Percentiles rank a stretch among this genome's conserved stretches.
These are phyloP conservation scores for Corydoras maculifer DNA, from an alignment of 2,113 vertebrate genomes.

Conservation along the genomic window DNA sequence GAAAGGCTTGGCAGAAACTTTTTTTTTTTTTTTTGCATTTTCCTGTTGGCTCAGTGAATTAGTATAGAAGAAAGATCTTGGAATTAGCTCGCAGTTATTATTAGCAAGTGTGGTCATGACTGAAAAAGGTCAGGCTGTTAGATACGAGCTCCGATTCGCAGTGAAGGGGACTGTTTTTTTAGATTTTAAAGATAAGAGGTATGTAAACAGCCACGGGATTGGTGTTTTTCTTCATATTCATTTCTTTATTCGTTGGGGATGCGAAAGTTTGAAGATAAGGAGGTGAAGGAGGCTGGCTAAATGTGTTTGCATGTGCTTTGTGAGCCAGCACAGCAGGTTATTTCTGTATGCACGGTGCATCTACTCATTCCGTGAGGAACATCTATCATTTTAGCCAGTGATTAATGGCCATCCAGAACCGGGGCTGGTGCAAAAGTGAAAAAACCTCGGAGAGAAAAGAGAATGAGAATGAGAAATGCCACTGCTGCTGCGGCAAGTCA, in stretches of 20 bases:
- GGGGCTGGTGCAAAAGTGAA: constrained; percentile 37
- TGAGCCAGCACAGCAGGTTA: constrained; percentile 44
- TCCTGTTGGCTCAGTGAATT: no score
- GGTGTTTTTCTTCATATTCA: no score
- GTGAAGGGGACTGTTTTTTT: no score
- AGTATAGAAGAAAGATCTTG: no score
- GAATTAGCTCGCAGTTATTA: no score
- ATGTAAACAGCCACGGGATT: no score
- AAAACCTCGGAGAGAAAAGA: constrained; percentile 32
- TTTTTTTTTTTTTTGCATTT: no score
- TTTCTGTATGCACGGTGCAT: constrained; percentile 51
- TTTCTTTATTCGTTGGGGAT: no score
- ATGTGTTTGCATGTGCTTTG: constrained; percentile 35
- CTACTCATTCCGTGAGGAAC: constrained; percentile 42
- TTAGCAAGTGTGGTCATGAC: constrained; percentile 16
- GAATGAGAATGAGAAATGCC: constrained; percentile 36
- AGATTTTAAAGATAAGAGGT: no score
- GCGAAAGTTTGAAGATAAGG: neutral
- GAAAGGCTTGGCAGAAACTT: no score
- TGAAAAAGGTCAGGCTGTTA: constrained; percentile 24
- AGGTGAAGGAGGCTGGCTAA: constrained; percentile 20
- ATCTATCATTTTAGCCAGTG: constrained; percentile 53
- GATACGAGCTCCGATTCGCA: neutral
- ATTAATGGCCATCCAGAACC: constrained; percentile 47
- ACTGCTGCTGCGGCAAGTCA: constrained; percentile 12